Conservation (phyloP, 92 coral and sea anemone genomes). For the Paramuricea clavata region DNA sequence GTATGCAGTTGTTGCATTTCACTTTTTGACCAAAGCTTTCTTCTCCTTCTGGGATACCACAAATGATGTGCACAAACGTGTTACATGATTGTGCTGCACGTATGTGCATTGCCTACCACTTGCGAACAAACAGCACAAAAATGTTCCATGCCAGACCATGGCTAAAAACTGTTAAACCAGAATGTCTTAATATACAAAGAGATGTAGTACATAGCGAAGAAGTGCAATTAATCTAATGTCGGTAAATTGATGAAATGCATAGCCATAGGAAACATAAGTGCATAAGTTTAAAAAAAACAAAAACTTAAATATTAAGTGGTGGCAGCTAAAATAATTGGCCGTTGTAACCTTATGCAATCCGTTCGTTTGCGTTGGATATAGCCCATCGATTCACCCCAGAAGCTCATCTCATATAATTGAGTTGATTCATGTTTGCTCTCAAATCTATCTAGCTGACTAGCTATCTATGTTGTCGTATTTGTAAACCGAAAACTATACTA, state of each 20-base stretch:
- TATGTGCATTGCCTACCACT: conserved; percentile 12
- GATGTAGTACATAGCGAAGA: background rate
- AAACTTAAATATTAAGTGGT: too few species aligned
- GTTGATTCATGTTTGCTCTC: too few species aligned
- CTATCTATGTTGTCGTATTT: too few species aligned
- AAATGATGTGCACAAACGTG: conserved; percentile 13
- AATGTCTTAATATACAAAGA: conserved; percentile 3
- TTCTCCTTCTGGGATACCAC: conserved; percentile 36
- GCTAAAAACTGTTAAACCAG: conserved; percentile 1
- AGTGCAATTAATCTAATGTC: background rate
- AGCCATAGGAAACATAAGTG: background rate
- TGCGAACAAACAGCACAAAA: conserved; percentile 1
- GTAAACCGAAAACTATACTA: too few species aligned
- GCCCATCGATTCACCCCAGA: too few species aligned
- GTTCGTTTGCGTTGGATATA: background rate
- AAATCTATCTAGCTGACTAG: too few species aligned
- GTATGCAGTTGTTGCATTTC: conserved; percentile 12
- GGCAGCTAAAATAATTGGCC: background rate
- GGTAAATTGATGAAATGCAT: background rate
- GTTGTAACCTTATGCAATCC: background rate
- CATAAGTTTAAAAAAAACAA: too few species aligned
- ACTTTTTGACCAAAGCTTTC: conserved; percentile 29
- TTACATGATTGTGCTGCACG: conserved; percentile 5
- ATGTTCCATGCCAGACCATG: conserved; percentile 32
- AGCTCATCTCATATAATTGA: too few species aligned